Evolutionary conservation across 2,888 invertebrate species (phyloP).

Genomic region (Amblyjoppa proteus): DNA sequence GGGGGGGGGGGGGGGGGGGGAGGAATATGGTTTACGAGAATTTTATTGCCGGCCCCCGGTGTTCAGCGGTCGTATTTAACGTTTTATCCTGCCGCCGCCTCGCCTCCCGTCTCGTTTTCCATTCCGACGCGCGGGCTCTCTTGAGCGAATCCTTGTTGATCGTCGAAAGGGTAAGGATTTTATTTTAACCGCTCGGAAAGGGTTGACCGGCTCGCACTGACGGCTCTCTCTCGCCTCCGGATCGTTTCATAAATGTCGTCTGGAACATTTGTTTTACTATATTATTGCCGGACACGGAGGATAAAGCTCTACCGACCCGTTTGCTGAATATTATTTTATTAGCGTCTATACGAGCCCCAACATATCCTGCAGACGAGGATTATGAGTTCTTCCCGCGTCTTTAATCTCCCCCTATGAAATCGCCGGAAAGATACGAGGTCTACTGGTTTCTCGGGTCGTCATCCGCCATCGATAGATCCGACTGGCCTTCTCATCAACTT

Average conservation of each 20-base stretch:
- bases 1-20: slow-evolving; percentile 76
- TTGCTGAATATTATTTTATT: slow-evolving; percentile 79
- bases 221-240: slow-evolving; percentile 64
- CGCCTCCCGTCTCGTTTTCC: slow-evolving; percentile 60
- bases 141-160: slow-evolving; percentile 17
- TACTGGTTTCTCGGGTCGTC: slow-evolving; percentile 39
- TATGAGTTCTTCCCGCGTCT: slow-evolving; percentile 54
- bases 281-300: slow-evolving; percentile 80
- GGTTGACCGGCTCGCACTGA: slow-evolving; percentile 64
- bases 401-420: slow-evolving; percentile 37
- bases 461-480: background rate
- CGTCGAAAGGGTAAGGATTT: slow-evolving; percentile 79
- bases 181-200: slow-evolving; percentile 75
- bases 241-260: slow-evolving; percentile 85
- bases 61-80: slow-evolving; percentile 84
- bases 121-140: slow-evolving; percentile 48
- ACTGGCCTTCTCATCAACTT: background rate
- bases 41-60: slow-evolving; percentile 84
- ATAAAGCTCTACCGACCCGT: slow-evolving; percentile 52
- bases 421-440: slow-evolving; percentile 31
- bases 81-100: slow-evolving; percentile 80
- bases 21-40: slow-evolving; percentile 82
- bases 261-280: slow-evolving; percentile 84
- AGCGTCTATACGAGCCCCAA: slow-evolving; percentile 74
- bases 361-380: slow-evolving; percentile 65